Percentiles rank a stretch among this genome's conserved stretches.
Conservation (phyloP, 2,113 vertebrate species). For the Bungarus multicinctus region DNA sequence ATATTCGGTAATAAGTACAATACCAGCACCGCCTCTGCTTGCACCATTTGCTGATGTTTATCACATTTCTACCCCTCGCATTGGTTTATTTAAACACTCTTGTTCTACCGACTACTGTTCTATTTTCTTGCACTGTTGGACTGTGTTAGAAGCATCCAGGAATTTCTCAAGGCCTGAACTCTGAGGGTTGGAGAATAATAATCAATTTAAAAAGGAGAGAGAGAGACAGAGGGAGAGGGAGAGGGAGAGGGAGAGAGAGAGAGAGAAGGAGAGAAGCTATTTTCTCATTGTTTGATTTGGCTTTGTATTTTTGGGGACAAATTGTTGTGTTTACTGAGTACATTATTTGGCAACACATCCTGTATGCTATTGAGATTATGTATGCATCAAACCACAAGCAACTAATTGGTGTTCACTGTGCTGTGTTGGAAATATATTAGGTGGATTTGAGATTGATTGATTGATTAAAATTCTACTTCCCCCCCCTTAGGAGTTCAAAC, state of each 20-base stretch:
- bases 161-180: not conserved
- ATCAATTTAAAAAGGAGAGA: not conserved
- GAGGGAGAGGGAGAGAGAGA: not conserved
- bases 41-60: not conserved
- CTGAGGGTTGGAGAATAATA: not conserved
- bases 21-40: not conserved
- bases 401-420: not conserved
- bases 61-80: not conserved
- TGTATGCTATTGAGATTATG: not conserved
- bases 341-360: not conserved
- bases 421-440: not conserved
- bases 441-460: not conserved
- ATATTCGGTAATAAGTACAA: not conserved
- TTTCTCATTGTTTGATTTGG: not conserved
- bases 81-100: not conserved
- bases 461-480: not conserved
- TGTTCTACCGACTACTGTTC: not conserved
- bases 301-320: not conserved
- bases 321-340: not conserved
- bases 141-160: not conserved
- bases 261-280: not conserved
- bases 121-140: not conserved
- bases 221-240: accelerated
- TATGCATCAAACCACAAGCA: not conserved
- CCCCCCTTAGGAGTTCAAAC: not conserved